Evolutionary conservation across 2,113 vertebrate genomes (phyloP).

Genomic region (Raja brachyura): DNA sequence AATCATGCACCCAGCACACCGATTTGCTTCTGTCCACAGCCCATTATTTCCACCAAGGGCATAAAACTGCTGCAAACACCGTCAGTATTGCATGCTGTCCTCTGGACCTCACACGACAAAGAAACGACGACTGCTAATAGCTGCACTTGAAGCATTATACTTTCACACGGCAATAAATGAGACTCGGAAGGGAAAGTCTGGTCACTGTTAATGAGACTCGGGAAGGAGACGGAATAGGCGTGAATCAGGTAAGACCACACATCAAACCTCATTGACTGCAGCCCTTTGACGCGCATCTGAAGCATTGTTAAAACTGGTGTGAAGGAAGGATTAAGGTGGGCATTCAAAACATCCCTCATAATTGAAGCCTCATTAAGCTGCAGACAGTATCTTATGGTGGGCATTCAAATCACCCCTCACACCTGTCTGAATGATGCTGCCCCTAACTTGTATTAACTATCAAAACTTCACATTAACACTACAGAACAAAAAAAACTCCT

Average conservation of each 20-base stretch:
- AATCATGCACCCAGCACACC: not conserved
- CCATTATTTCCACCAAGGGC: not conserved
- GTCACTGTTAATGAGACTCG: not conserved
- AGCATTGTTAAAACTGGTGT: not conserved
- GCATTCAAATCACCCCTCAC: conserved; percentile 32
- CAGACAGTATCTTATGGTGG: not conserved
- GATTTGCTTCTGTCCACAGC: conserved; percentile 12
- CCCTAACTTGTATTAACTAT: conserved; percentile 13
- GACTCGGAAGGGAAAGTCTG: not conserved
- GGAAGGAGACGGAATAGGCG: not conserved
- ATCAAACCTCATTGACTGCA: not conserved
- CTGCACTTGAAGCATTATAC: conserved; percentile 18
- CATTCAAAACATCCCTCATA: conserved; percentile 1
- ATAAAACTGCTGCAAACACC: not conserved
- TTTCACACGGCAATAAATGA: not conserved
- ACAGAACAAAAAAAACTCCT: conserved; percentile 52
- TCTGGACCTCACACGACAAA: not conserved
- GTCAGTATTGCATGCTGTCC: not conserved
- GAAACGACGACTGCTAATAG: not conserved
- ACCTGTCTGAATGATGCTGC: not conserved
- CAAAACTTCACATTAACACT: conserved; percentile 43
- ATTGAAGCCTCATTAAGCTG: not conserved
- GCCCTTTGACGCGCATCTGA: not conserved
- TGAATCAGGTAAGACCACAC: not conserved
- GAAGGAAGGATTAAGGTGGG: not conserved